Evolutionary conservation across 2,113 vertebrate species (phyloP).

Genomic region (Anhinga anhinga): DNA sequence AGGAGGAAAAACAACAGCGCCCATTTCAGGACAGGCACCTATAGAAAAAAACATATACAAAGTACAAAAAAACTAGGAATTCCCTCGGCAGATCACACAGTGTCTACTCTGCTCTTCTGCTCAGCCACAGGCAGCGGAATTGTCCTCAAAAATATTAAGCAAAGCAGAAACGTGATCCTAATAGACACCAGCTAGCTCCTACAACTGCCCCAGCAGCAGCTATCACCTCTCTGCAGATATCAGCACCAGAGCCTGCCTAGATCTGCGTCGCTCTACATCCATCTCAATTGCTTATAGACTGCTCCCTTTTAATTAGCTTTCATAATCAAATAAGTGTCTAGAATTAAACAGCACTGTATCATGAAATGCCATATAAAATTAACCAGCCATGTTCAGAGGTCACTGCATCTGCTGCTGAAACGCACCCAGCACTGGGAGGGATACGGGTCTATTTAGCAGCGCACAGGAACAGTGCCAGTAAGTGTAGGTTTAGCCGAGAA

Average conservation of each 20-base stretch:
- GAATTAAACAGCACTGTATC: not conserved
- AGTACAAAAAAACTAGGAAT: not conserved
- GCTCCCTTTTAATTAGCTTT: slow-evolving; percentile 35
- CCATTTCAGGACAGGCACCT: not conserved
- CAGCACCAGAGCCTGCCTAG: not conserved
- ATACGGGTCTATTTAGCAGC: not conserved
- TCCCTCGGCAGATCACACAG: not conserved
- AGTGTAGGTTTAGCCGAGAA: not conserved
- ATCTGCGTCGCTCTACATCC: not conserved
- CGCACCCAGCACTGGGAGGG: not conserved
- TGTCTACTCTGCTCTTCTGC: not conserved
- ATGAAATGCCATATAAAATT: not conserved
- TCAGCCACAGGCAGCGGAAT: not conserved
- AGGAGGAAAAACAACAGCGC: not conserved
- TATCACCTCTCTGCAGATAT: not conserved
- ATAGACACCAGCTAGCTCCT: not conserved
- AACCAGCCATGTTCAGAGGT: not conserved
- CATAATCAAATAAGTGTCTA: not conserved
- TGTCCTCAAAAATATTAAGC: not conserved
- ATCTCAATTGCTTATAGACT: not conserved
- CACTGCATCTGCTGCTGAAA: not conserved
- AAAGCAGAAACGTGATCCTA: not conserved
- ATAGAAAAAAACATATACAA: not conserved
- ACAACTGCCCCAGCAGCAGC: not conserved
- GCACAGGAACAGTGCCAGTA: accelerated